Evolutionary conservation across 1,140 invertebrate species (phyloP).

Genomic region (Pectinophora gossypiella): DNA sequence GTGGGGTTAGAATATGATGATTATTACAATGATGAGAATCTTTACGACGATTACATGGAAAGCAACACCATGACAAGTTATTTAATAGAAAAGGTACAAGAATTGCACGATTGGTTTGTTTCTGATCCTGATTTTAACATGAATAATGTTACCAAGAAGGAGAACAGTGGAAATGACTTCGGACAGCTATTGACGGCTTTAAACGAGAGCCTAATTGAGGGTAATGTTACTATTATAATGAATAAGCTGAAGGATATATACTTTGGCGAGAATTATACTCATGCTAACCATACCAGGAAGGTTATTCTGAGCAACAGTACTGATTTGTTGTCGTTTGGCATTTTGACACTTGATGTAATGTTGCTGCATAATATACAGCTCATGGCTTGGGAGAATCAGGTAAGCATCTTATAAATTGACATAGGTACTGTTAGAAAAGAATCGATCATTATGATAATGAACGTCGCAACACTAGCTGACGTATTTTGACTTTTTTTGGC

Average conservation of each 20-base stretch:
- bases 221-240: slow-evolving; percentile 65
- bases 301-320: slow-evolving; percentile 67
- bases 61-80: slow-evolving; percentile 63
- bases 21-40: slow-evolving; percentile 58
- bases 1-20: slow-evolving; percentile 43
- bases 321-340: slow-evolving; percentile 75
- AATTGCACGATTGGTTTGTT: slow-evolving; percentile 72
- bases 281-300: slow-evolving; percentile 32
- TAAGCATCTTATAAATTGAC: too few relatives aligned
- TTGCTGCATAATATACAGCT: slow-evolving; percentile 78
- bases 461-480: too few relatives aligned
- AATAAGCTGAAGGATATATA: slow-evolving; percentile 71
- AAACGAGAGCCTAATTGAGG: slow-evolving; percentile 69
- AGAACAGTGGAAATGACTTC: slow-evolving; percentile 36
- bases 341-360: slow-evolving; percentile 77
- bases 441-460: too few relatives aligned
- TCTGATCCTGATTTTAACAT: slow-evolving; percentile 49
- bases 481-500: too few relatives aligned
- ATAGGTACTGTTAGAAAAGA: too few relatives aligned
- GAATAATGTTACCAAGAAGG: slow-evolving; percentile 22
- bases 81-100: slow-evolving; percentile 69
- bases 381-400: slow-evolving; percentile 75
- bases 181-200: slow-evolving; percentile 48
- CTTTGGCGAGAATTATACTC: slow-evolving; percentile 51
- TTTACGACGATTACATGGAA: slow-evolving; percentile 64